These are phyloP conservation scores for Nansenia antarctica DNA, from an alignment of 2,113 vertebrate species.

Conservation along the genomic window DNA sequence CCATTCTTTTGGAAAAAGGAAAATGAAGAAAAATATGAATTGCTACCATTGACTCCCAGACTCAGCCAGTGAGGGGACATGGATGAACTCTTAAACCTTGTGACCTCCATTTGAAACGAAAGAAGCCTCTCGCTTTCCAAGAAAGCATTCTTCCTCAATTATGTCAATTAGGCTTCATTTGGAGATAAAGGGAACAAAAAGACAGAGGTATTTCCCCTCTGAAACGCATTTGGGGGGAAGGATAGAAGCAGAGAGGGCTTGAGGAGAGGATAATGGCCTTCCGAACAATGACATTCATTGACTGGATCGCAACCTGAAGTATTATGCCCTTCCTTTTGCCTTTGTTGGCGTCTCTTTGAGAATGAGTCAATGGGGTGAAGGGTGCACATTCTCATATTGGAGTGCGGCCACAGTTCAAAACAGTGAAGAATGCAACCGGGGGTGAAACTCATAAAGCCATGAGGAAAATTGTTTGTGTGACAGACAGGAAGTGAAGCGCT, in stretches of 20 bases:
- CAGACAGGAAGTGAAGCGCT: conserved; percentile 37
- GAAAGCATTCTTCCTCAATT: conserved; percentile 44
- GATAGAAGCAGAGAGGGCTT: neutral
- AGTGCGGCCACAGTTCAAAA: neutral
- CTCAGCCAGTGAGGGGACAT: neutral
- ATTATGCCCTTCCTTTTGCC: neutral
- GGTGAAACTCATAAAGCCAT: conserved; percentile 11
- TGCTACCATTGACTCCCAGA: too few species aligned
- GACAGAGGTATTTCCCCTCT: conserved; percentile 32
- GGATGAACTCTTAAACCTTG: neutral
- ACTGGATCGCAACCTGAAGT: neutral
- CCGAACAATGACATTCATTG: neutral
- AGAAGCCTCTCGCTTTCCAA: conserved; percentile 7
- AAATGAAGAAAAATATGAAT: too few species aligned
- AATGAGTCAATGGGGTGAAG: neutral
- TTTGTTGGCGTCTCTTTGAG: neutral
- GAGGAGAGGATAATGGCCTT: neutral
- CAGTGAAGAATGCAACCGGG: neutral
- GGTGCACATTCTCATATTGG: neutral
- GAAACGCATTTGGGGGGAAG: neutral
- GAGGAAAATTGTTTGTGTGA: neutral
- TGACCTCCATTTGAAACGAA: conserved; percentile 10
- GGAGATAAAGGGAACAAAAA: conserved; percentile 35
- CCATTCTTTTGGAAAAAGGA: too few species aligned
- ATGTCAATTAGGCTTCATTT: conserved; percentile 51